Base-by-base conservation (phyloP, 2,888 invertebrate species). In the Epistrophe eligans region DNA sequence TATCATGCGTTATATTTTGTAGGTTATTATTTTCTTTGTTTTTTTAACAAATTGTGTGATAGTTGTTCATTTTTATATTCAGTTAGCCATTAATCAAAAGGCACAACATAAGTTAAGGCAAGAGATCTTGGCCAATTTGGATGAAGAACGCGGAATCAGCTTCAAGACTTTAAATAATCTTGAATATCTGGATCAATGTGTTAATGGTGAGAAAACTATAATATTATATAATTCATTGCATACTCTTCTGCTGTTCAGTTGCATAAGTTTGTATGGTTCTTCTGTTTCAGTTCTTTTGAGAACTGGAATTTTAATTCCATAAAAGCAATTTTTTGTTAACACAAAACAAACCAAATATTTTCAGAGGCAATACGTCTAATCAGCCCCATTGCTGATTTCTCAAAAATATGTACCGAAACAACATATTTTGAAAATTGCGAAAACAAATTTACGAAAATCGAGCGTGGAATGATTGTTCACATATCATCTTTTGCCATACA, bases 401-500 rank as follows among this genome's bases (percentile, higher is more conserved):
- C 90, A 0, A 91, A 90, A 80, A 85, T 90, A 2, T 92, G 92
- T 57, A 90, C 90, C 0, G 80, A 89, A 28, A n/a, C 88, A 13
- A 90, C 89, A 7, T 81, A 66, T 7, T 88, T 91, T n/a, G 88
- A 89, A 50, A 73, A 77, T 38, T 48, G 57, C 10, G 88, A 88
- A n/a, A 79, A 66, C 0, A 87, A 85, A 4, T 57, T n/a, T 0
- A 40, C 92, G 0, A 32, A 72, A 4, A 89, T 93, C 15, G 89
- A 91, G 11, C 88, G 89, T 9, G 91, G 91, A 58, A 90, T 90
- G 72, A 88, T 90, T 3, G 85, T 92, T 28, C 90, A 91, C 76
- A 91, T 93, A 57, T 92, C 93, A 10, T 85, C 91, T 5, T 92
- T 91, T 88, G 91, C 91, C 24, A 90, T 92, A 9, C 92, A 92